phyloP scores from a whole-genome alignment of 2,797 vertebrate species.

The Melanogrammus aeglefinus region DNA sequence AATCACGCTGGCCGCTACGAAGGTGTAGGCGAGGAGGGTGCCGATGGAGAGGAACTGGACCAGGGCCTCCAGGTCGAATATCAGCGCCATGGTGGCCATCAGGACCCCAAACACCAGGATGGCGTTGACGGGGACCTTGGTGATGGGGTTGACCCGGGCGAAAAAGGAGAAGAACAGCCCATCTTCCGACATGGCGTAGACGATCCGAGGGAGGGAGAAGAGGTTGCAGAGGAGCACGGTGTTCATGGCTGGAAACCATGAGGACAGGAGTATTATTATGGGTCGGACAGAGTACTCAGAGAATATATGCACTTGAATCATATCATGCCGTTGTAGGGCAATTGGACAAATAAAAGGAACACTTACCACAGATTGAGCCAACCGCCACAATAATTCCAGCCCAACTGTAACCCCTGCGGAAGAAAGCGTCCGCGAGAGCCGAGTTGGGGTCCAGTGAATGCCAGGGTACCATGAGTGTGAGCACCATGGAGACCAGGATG shows the following conservation, averaged over 20 bases:
- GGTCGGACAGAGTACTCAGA: conserved; percentile 1
- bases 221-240: conserved; percentile 93
- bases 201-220: conserved; percentile 92
- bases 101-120: conserved; percentile 87
- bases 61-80: conserved; percentile 90
- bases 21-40: conserved; percentile 92
- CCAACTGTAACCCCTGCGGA: conserved; percentile 90
- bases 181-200: conserved; percentile 94
- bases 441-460: conserved; percentile 87
- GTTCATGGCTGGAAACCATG: conserved; percentile 88
- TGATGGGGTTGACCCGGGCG: conserved; percentile 83
- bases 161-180: conserved; percentile 92
- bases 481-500: conserved; percentile 87
- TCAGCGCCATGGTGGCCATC: conserved; percentile 83
- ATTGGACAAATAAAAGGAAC: neutral
- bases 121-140: conserved; percentile 88
- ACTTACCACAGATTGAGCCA: conserved; percentile 95
- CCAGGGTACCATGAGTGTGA: conserved; percentile 96
- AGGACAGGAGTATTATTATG: conserved; percentile 51
- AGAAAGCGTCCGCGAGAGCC: conserved; percentile 90
- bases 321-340: conserved; percentile 1
- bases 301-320: neutral
- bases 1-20: conserved; percentile 89
- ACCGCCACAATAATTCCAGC: conserved; percentile 89
- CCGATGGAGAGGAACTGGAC: conserved; percentile 97